A percentile compares a stretch with the other conserved stretches of the same genome.
These are phyloP conservation scores for Argyrosomus regius DNA, from an alignment of 2,797 vertebrate species.

Conservation along the genomic window DNA sequence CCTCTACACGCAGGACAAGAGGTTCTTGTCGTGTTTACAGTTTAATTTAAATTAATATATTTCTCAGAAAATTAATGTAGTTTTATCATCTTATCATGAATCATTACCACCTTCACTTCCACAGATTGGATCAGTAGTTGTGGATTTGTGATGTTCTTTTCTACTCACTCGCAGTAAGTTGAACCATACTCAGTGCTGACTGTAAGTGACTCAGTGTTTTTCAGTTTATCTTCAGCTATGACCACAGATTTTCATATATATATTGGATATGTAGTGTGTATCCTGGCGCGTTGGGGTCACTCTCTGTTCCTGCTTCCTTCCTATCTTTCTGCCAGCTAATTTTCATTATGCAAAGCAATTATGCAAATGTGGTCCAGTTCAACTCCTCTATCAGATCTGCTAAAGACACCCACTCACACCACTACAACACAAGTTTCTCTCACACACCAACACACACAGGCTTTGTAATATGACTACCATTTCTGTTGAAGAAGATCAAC, in stretches of 20 bases:
- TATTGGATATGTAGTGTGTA: background rate
- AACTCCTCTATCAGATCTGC: constrained; percentile 23
- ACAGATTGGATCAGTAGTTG: background rate
- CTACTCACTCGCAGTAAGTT: background rate
- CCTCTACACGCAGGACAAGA: background rate
- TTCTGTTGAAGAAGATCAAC: constrained; percentile 16
- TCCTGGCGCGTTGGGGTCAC: background rate
- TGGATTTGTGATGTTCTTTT: background rate
- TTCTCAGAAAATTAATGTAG: background rate
- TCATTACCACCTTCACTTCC: background rate
- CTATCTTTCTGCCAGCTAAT: constrained; percentile 17
- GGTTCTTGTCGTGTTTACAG: background rate
- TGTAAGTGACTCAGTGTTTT: background rate
- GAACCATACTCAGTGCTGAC: background rate
- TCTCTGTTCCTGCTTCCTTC: constrained; percentile 2
- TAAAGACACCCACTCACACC: constrained; percentile 1
- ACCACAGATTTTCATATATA: background rate
- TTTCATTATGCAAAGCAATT: constrained; percentile 65
- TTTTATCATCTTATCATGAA: background rate
- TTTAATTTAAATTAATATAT: background rate
- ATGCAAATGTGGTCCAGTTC: constrained; percentile 48
- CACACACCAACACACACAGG: background rate
- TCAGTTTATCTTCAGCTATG: background rate
- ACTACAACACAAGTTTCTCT: background rate
- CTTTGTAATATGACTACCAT: background rate